phyloP scores from a whole-genome alignment of 2,113 vertebrate species.

The Cololabis saira region DNA sequence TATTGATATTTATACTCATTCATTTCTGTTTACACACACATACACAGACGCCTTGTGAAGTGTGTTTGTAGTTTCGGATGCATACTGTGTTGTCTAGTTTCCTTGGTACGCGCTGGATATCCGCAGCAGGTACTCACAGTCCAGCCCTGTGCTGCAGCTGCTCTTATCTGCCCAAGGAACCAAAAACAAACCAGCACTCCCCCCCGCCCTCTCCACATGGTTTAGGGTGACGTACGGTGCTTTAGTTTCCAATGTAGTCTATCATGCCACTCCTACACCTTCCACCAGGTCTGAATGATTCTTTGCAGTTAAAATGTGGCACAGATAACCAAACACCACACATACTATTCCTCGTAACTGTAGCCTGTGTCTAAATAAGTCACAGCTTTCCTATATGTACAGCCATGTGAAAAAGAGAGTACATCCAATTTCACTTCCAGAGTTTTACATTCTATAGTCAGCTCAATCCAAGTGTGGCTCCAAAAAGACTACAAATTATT shows the following conservation, averaged over 20 bases:
- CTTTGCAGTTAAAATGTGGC: neutral
- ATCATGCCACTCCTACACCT: constrained; percentile 16
- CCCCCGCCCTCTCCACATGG: constrained; percentile 22
- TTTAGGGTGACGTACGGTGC: constrained; percentile 10
- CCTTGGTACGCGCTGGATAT: constrained; percentile 27
- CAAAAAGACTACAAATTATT: too few relatives aligned
- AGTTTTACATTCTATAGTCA: too few relatives aligned
- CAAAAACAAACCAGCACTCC: constrained; percentile 51
- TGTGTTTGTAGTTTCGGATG: constrained; percentile 25
- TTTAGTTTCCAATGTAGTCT: constrained; percentile 41
- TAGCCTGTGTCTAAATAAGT: neutral
- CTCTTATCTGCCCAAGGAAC: constrained; percentile 63
- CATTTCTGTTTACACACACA: neutral
- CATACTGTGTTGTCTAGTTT: constrained; percentile 47
- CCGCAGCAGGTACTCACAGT: constrained; percentile 27
- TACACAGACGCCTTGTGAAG: constrained; percentile 3
- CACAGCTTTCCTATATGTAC: neutral
- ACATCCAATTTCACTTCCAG: neutral
- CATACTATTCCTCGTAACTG: neutral
- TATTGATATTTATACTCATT: too few relatives aligned
- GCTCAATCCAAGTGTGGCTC: too few relatives aligned
- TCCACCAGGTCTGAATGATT: neutral
- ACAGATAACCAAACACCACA: neutral
- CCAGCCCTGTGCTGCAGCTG: constrained; percentile 56
- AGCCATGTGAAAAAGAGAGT: too few relatives aligned